Percentiles rank a stretch among this genome's conserved stretches.
These are phyloP conservation scores for Lycophotia porphyrea DNA, from an alignment of 2,888 invertebrate genomes.

Conservation along the genomic window DNA sequence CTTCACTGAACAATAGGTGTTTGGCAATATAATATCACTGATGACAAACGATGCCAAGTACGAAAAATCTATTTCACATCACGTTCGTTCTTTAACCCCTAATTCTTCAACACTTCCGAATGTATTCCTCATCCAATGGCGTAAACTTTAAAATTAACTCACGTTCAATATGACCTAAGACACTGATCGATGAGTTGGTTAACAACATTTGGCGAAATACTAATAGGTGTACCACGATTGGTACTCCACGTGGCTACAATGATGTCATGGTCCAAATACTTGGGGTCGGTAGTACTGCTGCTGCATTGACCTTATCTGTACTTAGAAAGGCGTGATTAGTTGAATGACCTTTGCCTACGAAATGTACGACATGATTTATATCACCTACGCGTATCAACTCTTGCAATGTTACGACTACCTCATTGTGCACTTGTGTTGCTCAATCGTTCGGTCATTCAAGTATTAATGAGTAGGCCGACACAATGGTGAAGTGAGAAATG, in stretches of 20 bases:
- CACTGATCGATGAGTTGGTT: slow-evolving; percentile 46
- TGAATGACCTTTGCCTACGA: slow-evolving; percentile 74
- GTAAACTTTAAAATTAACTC: slow-evolving; percentile 28
- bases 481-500: slow-evolving; percentile 70
- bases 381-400: slow-evolving; percentile 76
- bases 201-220: slow-evolving; percentile 47
- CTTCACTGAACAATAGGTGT: neutral
- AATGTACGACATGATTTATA: slow-evolving; percentile 66
- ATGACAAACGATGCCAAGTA: slow-evolving; percentile 32
- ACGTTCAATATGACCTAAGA: neutral
- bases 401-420: slow-evolving; percentile 59
- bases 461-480: slow-evolving; percentile 72
- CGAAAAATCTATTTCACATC: slow-evolving; percentile 2
- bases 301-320: slow-evolving; percentile 74
- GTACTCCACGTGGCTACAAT: slow-evolving; percentile 46
- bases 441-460: slow-evolving; percentile 67
- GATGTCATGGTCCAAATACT: slow-evolving; percentile 72
- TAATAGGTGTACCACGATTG: slow-evolving; percentile 38
- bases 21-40: slow-evolving; percentile 31
- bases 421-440: slow-evolving; percentile 60
- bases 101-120: slow-evolving; percentile 34
- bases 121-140: slow-evolving; percentile 37
- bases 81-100: slow-evolving; percentile 23
- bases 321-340: slow-evolving; percentile 80
- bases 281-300: slow-evolving; percentile 64